Evolutionary conservation across 2,113 vertebrate species (phyloP), one percentile per base, ranked within the genome.

Genomic region (Dasyprocta punctata): DNA sequence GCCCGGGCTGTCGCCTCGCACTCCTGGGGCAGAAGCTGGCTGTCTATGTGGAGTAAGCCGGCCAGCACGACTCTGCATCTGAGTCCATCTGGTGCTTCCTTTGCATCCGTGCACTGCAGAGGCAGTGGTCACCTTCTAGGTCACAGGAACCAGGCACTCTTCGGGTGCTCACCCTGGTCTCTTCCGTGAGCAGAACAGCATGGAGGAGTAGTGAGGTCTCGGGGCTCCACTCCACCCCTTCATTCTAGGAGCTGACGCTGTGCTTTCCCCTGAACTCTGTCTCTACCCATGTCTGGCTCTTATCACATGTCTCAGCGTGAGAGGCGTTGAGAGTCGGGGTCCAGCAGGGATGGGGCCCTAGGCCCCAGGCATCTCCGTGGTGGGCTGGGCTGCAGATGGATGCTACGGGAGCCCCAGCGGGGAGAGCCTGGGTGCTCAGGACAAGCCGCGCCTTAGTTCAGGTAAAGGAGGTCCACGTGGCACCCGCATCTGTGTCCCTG

Each of bases 291-390:
- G 36, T 58, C 22, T 77, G 60, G 26, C 36, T 44, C 17, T 60
- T 78, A 7, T 3, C 0, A n/a, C 19, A 3, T 33, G 36, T 65
- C 12, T 87, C 26, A 8, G 63, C 38, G 24, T 3, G 38, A 10
- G 84, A 3, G 2, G 6, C 33, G 1, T 0, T 13, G 2, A 10
- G 4, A 28, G 2, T 0, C 7, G 16, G n/a, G 60, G n/a, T 2
- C 17, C n/a, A n/a, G n/a, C 12, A 0, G 0, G 17, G 33, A 38
- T 2, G 0, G 7, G 26, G 30, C 2, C 4, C 36, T 33, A 3
- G 83, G 60, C 24, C 26, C 10, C 1, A 0, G 1, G 49, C 4
- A 10, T 8, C n/a, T 22, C 0, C 7, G 11, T 14, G 1, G 30
- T 6, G 9, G 67, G 12, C 3, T 44, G 41, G 36, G 71, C 11